Evolutionary conservation across 2,113 vertebrate species (phyloP).

Genomic region (Picathartes gymnocephalus): DNA sequence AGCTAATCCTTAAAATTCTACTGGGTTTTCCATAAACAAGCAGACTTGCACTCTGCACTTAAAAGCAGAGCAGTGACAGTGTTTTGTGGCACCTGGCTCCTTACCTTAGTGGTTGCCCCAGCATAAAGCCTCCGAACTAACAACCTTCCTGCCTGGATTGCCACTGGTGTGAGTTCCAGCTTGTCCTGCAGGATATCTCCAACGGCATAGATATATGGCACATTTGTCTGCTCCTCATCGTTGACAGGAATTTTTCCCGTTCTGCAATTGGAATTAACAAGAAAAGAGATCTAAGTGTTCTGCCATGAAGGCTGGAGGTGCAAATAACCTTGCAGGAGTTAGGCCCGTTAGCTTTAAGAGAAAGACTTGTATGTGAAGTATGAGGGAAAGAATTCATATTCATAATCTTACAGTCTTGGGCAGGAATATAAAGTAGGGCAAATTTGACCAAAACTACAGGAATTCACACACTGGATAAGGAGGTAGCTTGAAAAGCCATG

Average conservation of each 20-base stretch:
- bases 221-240: constrained; percentile 78
- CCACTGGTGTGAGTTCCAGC: constrained; percentile 79
- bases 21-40: neutral
- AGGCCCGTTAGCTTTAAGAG: neutral
- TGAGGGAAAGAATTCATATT: neutral
- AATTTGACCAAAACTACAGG: neutral
- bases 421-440: neutral
- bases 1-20: neutral
- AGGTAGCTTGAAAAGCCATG: neutral
- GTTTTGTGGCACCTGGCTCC: neutral
- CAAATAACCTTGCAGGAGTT: neutral
- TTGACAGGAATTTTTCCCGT: constrained; percentile 82
- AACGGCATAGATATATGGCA: constrained; percentile 79
- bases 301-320: neutral
- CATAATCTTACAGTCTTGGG: neutral
- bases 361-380: neutral
- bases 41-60: neutral
- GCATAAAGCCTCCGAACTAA: constrained; percentile 76
- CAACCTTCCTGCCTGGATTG: constrained; percentile 79
- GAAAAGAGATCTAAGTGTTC: neutral
- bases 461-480: neutral
- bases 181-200: constrained; percentile 80
- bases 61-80: neutral
- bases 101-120: constrained; percentile 71
- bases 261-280: constrained; percentile 52